Evolutionary conservation across 2,113 vertebrate species (phyloP), one percentile per base, ranked within the genome.

Genomic region (Saccopteryx bilineata): DNA sequence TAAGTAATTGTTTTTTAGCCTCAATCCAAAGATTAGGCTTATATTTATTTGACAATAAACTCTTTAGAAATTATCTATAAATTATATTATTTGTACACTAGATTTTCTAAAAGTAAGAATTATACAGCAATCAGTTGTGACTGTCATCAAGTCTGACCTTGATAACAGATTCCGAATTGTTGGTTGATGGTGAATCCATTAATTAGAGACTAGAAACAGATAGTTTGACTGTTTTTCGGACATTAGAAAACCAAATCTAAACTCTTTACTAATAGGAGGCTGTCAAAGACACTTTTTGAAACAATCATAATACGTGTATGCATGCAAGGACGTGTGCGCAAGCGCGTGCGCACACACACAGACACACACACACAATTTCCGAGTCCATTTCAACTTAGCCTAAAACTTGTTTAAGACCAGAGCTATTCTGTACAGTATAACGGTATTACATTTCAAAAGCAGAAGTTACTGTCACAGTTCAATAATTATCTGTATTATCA

Each of bases 361-460:
- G 17, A 61, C 5, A 46, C 5, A 80, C 6, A 60, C 2, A 11
- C 23, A 28, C 50, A 61, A 81, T 19, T 61, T 60, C 68, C 68
- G 60, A 24, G 17, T 92, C 31, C 65, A 11, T 50, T 66, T 9
- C 61, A 78, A 87, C 3, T 79, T 33, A 95, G 18, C 9, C 10
- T 58, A 81, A 92, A 89, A 61, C 18, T 60, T 86, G 33, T 7
- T 86, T 76, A 60, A 74, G 63, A 71, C 5, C 1, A 63, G 28
- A 85, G 19, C 28, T 75, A 87, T 86, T 95, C 0, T n/a, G 26
- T 46, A 61, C 4, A 76, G 15, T 63, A 31, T 54, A 92, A 68
- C n/a, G 65, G 5, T n/a, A 48, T 61, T 87, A 19, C 26, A 78
- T 94, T 78, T 80, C 54, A 54, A 91, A 95, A 81, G 10, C 31